Conservation (phyloP, 2,888 invertebrate species). For the Bugula neritina region DNA sequence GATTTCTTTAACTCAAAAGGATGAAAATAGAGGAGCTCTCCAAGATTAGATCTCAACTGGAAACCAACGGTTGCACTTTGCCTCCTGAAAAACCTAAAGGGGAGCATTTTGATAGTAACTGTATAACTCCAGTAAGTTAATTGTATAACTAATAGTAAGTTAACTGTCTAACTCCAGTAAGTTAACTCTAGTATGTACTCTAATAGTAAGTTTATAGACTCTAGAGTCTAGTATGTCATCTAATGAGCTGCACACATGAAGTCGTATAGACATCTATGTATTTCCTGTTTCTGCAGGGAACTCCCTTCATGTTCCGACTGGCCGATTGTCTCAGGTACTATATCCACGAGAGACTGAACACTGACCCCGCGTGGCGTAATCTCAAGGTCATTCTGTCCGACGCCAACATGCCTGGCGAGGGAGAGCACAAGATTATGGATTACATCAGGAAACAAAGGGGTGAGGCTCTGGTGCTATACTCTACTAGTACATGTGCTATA, state of each 20-base stretch:
- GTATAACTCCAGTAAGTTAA: slow-evolving; percentile 78
- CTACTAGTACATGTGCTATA: too few species aligned
- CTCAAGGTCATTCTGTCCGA: slow-evolving; percentile 92
- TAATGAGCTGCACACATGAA: neutral
- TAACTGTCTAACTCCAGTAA: neutral
- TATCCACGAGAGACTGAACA: slow-evolving; percentile 82
- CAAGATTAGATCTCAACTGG: slow-evolving; percentile 53
- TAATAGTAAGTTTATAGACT: neutral
- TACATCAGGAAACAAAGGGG: slow-evolving; percentile 89
- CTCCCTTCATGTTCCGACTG: slow-evolving; percentile 89
- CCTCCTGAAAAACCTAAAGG: slow-evolving; percentile 72
- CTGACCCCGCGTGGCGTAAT: slow-evolving; percentile 87
- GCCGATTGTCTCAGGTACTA: slow-evolving; percentile 72
- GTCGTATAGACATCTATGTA: neutral
- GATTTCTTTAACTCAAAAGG: too few species aligned
- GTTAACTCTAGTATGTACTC: neutral
- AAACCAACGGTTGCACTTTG: slow-evolving; percentile 53
- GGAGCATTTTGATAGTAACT: slow-evolving; percentile 96
- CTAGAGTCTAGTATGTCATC: too few species aligned
- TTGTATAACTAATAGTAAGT: too few species aligned
- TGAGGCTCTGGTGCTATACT: too few species aligned
- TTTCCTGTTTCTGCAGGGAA: slow-evolving; percentile 61
- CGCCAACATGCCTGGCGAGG: slow-evolving; percentile 71
- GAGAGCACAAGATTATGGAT: slow-evolving; percentile 99
- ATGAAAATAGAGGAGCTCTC: slow-evolving; percentile 67